Base-by-base conservation (phyloP, 1,140 invertebrate genomes). In the Drosophila baimaii region DNA sequence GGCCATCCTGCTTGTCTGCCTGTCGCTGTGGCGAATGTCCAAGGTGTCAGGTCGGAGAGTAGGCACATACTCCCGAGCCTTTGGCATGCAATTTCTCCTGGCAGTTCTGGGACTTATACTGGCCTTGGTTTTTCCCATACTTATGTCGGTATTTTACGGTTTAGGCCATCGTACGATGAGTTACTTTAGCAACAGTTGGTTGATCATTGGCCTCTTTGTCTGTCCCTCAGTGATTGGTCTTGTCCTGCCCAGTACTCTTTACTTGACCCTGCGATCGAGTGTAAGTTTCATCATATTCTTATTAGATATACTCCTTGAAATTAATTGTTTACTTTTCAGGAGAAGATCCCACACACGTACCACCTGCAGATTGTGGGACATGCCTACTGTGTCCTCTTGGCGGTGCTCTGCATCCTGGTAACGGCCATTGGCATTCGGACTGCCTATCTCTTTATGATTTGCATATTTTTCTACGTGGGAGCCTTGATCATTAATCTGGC, bases 131-230 rank as follows among this genome's bases (percentile, higher is more conserved):
- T 44, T 94, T 25, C 93, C 81, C 3, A 88, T 92, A 25, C 86
- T 94, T 17, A 78, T 93, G 31, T 94, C 94, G n/a, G 68, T 93
- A 23, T 80, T 94, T 25, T 92, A 80, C 2, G 81, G 80, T 55
- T 58, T 62, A 10, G 77, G 81, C 3, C 25, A 93, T 65, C 93
- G 93, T 79, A 94, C 94, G 2, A 94, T 95, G 95, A 94, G 95
- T 68, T 96, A 95, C 94, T 96, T 95, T 76, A 93, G 94, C 21
- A 93, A 93, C 73, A 95, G 95, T 5, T 95, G 95, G 95, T 77
- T 95, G 19, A 39, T 80, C 77, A 95, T 95, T 65, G 90, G 90
- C 0, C 81, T 95, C 3, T 95, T 95, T 58, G 86, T 94, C 12
- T 93, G 92, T 49, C 94, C 94, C 29, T 92, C 93, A 6, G 52